Percentiles rank a stretch among this genome's conserved stretches.
These are phyloP conservation scores for Meleagris gallopavo DNA, from an alignment of 2,113 vertebrate species.

Conservation along the genomic window DNA sequence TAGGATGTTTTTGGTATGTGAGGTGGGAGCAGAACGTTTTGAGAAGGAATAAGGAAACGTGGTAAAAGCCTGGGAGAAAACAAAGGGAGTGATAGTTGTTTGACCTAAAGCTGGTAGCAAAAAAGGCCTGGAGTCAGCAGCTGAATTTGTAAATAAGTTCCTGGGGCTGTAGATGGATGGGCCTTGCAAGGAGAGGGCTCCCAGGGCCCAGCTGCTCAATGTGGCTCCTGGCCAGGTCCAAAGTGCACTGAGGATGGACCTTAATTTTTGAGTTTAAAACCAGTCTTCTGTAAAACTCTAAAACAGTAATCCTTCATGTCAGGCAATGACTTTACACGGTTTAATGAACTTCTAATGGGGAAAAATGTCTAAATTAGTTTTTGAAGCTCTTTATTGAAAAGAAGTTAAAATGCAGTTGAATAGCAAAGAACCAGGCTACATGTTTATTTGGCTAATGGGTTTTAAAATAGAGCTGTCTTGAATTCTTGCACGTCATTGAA, in stretches of 20 bases:
- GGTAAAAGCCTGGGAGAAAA: not conserved
- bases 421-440: not conserved
- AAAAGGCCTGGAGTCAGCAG: not conserved
- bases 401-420: not conserved
- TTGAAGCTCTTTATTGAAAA: not conserved
- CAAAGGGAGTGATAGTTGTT: not conserved
- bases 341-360: not conserved
- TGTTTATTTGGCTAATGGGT: not conserved
- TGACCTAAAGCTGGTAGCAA: not conserved
- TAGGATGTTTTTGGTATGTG: not conserved
- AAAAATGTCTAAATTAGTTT: not conserved
- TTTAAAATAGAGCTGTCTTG: not conserved
- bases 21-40: not conserved
- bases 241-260: too few species aligned
- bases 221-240: not conserved
- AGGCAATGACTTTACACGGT: not conserved
- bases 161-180: not conserved
- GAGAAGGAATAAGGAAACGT: not conserved
- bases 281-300: not conserved
- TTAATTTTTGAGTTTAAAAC: not conserved
- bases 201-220: not conserved
- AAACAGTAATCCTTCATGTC: not conserved
- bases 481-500: not conserved
- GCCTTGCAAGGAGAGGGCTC: not conserved
- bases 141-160: not conserved